Base-by-base conservation (phyloP, 1,140 invertebrate genomes). In the Drosophila murphyi region DNA sequence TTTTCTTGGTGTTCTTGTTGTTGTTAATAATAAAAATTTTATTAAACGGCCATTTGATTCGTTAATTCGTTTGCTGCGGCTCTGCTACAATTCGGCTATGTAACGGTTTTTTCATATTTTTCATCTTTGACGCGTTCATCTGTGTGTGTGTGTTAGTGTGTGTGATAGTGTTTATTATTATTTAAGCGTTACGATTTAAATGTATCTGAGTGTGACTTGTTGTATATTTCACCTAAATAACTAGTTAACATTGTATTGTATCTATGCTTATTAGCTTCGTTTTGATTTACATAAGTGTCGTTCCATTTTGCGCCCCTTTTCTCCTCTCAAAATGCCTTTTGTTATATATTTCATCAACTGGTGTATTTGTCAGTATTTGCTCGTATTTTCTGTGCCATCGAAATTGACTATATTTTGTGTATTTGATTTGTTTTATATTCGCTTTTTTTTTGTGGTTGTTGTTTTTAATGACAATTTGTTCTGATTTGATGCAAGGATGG, bases 171-270 rank as follows among this genome's bases (percentile, higher is more conserved):
- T 54, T 29, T 70, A 47, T 68, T 67, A n/a, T 81, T 20, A 34
- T 29, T 74, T 56, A 81, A 81, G 78, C 78, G 64, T 71, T 67
- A 82, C 50, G 70, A 68, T 82, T 78, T 29, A 39, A 86, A 71
- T 79, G 70, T 59, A 72, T 80, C 63, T 80, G 80, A 86, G 79
- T 82, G 79, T 88, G 67, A 70, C 61, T 79, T 77, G 47, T 79
- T 87, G 83, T 88, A 88, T 88, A 88, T 88, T 88, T 88, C 83
- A 88, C 83, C 83, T 88, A 88, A 87, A 89, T 88, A 88, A 89
- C 83, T 88, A 88, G 83, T 88, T 88, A 88, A 88, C 83, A 88
- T 88, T 89, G 82, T 78, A 80, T 86, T 89, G 82, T 78, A 80
- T 86, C 75, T 64, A 67, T 65, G 52, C 73, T 85, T 72, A 70